Evolutionary conservation across 2,797 vertebrate genomes (phyloP), one percentile per base, ranked within the genome.

Genomic region (Catharus ustulatus): DNA sequence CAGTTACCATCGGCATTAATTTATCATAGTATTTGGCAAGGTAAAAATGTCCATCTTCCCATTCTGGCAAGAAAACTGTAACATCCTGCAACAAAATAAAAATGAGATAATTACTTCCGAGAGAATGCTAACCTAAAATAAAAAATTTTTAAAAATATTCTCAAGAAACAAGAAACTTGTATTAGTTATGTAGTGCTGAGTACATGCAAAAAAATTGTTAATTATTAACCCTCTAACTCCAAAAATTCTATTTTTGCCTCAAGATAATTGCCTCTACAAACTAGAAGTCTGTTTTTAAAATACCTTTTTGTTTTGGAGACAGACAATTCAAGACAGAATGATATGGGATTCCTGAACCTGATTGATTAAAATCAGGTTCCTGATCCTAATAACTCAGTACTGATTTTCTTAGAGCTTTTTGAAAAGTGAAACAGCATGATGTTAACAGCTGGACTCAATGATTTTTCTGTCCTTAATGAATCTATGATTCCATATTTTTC

Each of bases 11-110:
- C 0, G 99, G 99, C 99, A 99, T 99, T 96, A 99, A 97, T 97
- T 99, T 99, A 96, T 99, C 99, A 5, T 99, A 99, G 94, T 99
- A 99, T 85, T 99, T 99, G 36, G 99, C 99, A 92, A 99, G 97
- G 93, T 99, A 99, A 96, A 99, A 99, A 97, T 99, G 99, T 18
- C 99, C 99, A 95, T 99, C 99, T 83, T 99, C 99, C 99, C 99
- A 99, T 95, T 99, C 99, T n/a, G 99, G 99, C 73, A 99, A 97
- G 62, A 99, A 98, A 90, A 94, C 87, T 2, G 99, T 99, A 73
- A 99, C 99, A 95, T 99, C 99, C 99, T 99, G 61, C 43, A 96
- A 93, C 66, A 88, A 89, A 86, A 85, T 45, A 9, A 85, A 46
- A 89, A 84, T 40, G 45, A 51, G 26, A 69, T 3, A 69, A 30